phyloP scores from a whole-genome alignment of 2,113 vertebrate species.

The Gavia stellata region DNA sequence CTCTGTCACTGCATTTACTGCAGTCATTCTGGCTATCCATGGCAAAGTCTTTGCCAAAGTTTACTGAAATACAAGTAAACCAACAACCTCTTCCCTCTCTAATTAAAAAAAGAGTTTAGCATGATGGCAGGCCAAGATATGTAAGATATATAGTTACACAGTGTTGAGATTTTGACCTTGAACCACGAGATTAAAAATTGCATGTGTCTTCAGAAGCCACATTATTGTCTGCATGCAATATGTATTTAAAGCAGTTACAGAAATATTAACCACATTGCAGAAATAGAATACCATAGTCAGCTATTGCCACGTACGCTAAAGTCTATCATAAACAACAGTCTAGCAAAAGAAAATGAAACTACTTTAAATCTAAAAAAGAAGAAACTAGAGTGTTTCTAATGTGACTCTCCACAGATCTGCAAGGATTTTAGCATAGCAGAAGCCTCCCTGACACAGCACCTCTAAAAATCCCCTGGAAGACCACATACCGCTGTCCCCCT shows the following conservation, averaged over 20 bases:
- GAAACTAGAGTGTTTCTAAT: background rate
- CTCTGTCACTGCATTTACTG: background rate
- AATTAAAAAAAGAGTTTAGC: background rate
- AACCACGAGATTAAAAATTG: background rate
- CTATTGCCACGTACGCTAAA: fast-evolving
- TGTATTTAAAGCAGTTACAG: background rate
- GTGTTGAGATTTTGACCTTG: background rate
- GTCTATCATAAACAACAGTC: background rate
- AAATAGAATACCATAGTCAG: background rate
- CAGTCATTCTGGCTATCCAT: background rate
- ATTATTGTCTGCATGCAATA: background rate
- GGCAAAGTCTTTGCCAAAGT: background rate
- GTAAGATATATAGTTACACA: background rate
- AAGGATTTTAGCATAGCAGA: background rate
- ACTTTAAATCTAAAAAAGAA: background rate
- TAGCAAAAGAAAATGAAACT: background rate
- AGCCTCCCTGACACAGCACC: background rate
- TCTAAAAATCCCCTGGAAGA: background rate
- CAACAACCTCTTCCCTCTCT: background rate
- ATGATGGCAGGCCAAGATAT: background rate
- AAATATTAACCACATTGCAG: background rate
- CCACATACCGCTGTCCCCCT: fast-evolving
- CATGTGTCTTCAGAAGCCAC: background rate
- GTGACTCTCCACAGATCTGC: background rate
- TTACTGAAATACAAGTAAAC: background rate